phyloP scores from a whole-genome alignment of 2,113 vertebrate species.

The Zootoca vivipara region DNA sequence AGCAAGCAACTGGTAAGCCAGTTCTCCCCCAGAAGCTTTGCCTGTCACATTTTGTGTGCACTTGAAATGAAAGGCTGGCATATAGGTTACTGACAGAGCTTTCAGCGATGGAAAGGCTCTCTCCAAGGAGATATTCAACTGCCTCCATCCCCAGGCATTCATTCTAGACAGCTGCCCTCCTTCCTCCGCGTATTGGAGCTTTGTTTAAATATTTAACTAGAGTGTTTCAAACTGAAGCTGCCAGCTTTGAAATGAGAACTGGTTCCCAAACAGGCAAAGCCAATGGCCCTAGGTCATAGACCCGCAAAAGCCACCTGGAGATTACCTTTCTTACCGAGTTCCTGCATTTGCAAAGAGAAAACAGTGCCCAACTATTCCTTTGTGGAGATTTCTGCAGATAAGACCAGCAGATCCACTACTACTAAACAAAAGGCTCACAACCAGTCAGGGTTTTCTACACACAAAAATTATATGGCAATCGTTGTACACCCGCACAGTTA shows the following conservation, averaged over 20 bases:
- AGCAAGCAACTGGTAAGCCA: neutral
- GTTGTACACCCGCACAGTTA: neutral
- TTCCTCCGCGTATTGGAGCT: neutral
- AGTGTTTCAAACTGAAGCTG: neutral
- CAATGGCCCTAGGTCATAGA: neutral
- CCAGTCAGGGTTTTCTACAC: neutral
- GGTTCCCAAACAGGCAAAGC: neutral
- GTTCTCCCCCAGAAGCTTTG: neutral
- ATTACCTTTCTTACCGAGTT: neutral
- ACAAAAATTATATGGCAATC: too few relatives aligned
- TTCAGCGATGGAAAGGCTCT: neutral
- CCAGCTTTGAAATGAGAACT: conserved; percentile 13
- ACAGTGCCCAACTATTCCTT: rapidly evolving
- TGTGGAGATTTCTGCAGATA: neutral
- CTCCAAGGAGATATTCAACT: neutral
- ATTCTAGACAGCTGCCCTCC: neutral
- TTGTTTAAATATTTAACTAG: conserved; percentile 27
- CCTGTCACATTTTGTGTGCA: neutral
- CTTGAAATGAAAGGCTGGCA: neutral
- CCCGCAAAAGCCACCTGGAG: neutral
- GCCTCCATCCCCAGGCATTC: neutral
- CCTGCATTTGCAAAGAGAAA: neutral
- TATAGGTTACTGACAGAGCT: neutral
- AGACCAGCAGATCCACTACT: neutral
- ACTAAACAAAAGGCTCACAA: neutral